These are phyloP conservation scores for Drosophila melanogaster DNA, from an alignment of 1,140 invertebrate species.

Conservation along the genomic window Release_6_plus_ISO1_MT NT_033779.5:19358001-19358500, in stretches of 20 bases:
- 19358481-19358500: slow-evolving; percentile 69
- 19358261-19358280: slow-evolving; percentile 56
- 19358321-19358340: slow-evolving; percentile 23
- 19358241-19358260: slow-evolving; percentile 15
- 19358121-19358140: too few relatives aligned
- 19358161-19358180: too few relatives aligned
- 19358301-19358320: slow-evolving; percentile 60
- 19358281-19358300: slow-evolving; percentile 78
- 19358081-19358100: background rate
- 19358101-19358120: too few relatives aligned
- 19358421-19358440: background rate
- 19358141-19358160: too few relatives aligned
- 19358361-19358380: slow-evolving; percentile 34
- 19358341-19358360: slow-evolving; percentile 6
- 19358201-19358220: too few relatives aligned
- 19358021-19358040: slow-evolving; percentile 24
- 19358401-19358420: slow-evolving; percentile 76
- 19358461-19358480: slow-evolving; percentile 75
- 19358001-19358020: slow-evolving; percentile 34
- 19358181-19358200: too few relatives aligned
- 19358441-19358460: slow-evolving; percentile 46
- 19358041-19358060: slow-evolving; percentile 60
- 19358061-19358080: slow-evolving; percentile 42
- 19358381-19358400: slow-evolving; percentile 76
- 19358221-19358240: slow-evolving; percentile 7